Evolutionary conservation across 2,888 invertebrate species (phyloP).

Genomic region (Dascillus cervinus): DNA sequence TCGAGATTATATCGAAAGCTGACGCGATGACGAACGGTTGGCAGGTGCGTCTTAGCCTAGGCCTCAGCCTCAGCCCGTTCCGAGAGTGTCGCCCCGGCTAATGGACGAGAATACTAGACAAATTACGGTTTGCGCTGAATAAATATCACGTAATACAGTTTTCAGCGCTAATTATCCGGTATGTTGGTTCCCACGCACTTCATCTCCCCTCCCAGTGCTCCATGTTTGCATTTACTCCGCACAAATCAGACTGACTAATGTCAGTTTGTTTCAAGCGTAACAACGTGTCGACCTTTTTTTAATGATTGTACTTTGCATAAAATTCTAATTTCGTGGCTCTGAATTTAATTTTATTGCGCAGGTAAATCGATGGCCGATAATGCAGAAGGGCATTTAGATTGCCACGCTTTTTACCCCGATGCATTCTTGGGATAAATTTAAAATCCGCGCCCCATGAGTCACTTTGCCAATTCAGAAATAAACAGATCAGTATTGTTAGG

Average conservation of each 20-base stretch:
- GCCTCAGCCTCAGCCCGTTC: no score
- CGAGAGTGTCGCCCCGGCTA: slow-evolving; percentile 23
- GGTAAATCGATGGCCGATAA: no score
- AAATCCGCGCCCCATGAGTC: no score
- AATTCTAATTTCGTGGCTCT: no score
- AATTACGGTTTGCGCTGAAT: slow-evolving; percentile 21
- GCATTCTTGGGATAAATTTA: no score
- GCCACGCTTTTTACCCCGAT: no score
- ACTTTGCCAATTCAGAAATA: no score
- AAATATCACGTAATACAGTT: slow-evolving; percentile 25
- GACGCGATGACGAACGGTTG: slow-evolving; percentile 24
- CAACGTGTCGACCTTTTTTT: neutral
- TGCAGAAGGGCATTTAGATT: no score
- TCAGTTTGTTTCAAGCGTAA: slow-evolving; percentile 11
- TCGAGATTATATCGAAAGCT: no score
- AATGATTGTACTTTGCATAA: no score
- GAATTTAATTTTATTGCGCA: no score
- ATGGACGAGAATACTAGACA: slow-evolving; percentile 16
- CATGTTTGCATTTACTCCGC: slow-evolving; percentile 14
- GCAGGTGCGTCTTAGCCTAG: slow-evolving; percentile 24
- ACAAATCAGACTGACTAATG: slow-evolving; percentile 17
- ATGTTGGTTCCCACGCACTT: slow-evolving; percentile 19
- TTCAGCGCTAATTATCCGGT: slow-evolving; percentile 26
- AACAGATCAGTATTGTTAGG: no score
- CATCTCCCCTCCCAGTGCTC: slow-evolving; percentile 18